Base-by-base conservation (phyloP, 2,888 invertebrate species). In the Plutella xylostella region DNA sequence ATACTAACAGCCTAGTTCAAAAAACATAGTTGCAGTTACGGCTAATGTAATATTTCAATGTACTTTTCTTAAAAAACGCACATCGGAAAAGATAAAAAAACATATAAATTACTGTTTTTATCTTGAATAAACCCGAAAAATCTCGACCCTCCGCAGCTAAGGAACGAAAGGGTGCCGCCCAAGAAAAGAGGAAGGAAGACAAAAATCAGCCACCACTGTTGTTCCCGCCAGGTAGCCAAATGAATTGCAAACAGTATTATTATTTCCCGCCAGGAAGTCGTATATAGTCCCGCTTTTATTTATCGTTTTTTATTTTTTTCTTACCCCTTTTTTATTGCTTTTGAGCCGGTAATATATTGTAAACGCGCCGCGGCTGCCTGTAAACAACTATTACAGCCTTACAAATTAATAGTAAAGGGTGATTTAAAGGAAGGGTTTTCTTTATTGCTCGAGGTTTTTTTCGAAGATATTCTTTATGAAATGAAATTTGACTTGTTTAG, bases 231-330 rank as follows among this genome's bases (percentile, higher is more conserved):
- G 82, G 83, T 83, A 82, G 75, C 63, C 78, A 85, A 85, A 85
- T 85, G 85, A 85, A 85, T 85, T 84, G 84, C 82, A 85, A 85
- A 84, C 85, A 84, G 82, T 77, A 80, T 84, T 84, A 84, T 85
- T 85, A 84, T 84, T 84, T 44, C 82, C 83, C 82, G 82, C 61
- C 60, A 76, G 84, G 84, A 85, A 85, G 84, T 82, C 84, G 75
- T 85, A 84, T 79, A 83, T 84, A 85, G 83, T 77, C 77, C 68
- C 58, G 66, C 68, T 82, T 80, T 82, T 79, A 80, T 82, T 83
- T 80, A 80, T 71, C 77, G 70, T 77, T 77, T 63, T 74, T 80
- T 71, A 71, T 75, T 77, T 72, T 72, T 78, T 78, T 80, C 73
- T 65, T 75, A 75, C 75, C 77, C 78, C 72, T 77, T 82, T n/a